Percentiles rank a stretch among this genome's conserved stretches.
Conservation (phyloP, 2,888 invertebrate species). For the Polyommatus iphigenia region DNA sequence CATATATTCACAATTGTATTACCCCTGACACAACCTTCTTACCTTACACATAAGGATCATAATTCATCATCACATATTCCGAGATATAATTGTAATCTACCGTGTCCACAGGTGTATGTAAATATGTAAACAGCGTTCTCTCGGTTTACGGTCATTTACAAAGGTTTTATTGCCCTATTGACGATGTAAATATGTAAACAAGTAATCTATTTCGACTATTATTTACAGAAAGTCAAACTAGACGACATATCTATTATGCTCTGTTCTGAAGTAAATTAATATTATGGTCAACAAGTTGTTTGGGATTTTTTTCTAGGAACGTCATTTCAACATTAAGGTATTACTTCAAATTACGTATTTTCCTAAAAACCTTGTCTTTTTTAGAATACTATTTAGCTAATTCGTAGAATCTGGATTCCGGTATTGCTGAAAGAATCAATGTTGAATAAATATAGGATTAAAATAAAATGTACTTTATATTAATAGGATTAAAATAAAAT, state of each 20-base stretch:
- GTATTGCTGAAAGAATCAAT: no score
- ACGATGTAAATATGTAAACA: background rate
- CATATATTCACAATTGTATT: background rate
- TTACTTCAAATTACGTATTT: no score
- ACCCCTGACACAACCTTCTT: background rate
- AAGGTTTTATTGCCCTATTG: slow-evolving; percentile 6
- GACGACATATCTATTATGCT: background rate
- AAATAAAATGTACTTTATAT: no score
- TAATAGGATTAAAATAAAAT: no score
- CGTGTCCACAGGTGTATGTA: slow-evolving; percentile 6
- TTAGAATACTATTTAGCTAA: no score
- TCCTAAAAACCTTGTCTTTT: no score
- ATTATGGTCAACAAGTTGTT: background rate
- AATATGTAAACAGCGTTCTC: background rate
- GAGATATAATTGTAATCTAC: background rate
- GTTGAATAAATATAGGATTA: no score
- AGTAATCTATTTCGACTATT: background rate
- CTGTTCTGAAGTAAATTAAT: background rate
- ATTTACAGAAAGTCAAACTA: background rate
- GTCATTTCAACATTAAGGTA: no score
- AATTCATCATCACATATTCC: background rate
- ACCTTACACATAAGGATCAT: background rate
- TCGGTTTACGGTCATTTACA: slow-evolving; percentile 18
- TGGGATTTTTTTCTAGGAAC: no score
- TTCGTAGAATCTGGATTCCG: no score